Conservation (phyloP, 2,797 vertebrate species). For the Cygnus olor region DNA sequence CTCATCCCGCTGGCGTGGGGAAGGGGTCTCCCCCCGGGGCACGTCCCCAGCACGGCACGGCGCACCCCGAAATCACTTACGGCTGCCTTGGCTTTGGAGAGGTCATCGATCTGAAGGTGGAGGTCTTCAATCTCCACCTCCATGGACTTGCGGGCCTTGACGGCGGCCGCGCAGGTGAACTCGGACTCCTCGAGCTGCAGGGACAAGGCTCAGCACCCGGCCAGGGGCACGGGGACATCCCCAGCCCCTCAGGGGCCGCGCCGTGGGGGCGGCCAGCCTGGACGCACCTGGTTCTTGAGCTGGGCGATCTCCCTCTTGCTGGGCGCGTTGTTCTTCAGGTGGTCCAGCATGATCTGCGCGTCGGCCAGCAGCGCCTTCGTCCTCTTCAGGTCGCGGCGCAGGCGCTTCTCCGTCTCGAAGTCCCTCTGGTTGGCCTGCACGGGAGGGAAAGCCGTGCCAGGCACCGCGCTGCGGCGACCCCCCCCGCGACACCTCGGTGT, state of each 20-base stretch:
- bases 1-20: accelerated
- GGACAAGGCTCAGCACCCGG: neutral
- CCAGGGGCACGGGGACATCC: neutral
- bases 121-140: conserved; percentile 98
- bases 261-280: neutral
- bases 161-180: conserved; percentile 92
- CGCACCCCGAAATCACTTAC: conserved; percentile 73
- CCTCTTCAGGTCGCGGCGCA: conserved; percentile 95
- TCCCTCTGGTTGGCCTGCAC: conserved; percentile 88
- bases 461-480: accelerated
- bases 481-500: accelerated
- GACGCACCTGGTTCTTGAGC: conserved; percentile 93
- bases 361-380: conserved; percentile 95
- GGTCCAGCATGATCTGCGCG: conserved; percentile 97
- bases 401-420: conserved; percentile 90
- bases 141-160: conserved; percentile 96
- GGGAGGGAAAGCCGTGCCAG: neutral
- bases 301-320: conserved; percentile 98
- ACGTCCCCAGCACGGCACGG: accelerated
- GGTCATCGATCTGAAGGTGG: conserved; percentile 96
- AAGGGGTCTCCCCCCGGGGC: neutral
- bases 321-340: conserved; percentile 96
- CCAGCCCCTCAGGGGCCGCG: neutral
- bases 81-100: conserved; percentile 90
- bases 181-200: conserved; percentile 95